These are phyloP conservation scores for Caenorhabditis inopinata DNA, from an alignment of 1,140 invertebrate species.

Conservation along the genomic window DNA sequence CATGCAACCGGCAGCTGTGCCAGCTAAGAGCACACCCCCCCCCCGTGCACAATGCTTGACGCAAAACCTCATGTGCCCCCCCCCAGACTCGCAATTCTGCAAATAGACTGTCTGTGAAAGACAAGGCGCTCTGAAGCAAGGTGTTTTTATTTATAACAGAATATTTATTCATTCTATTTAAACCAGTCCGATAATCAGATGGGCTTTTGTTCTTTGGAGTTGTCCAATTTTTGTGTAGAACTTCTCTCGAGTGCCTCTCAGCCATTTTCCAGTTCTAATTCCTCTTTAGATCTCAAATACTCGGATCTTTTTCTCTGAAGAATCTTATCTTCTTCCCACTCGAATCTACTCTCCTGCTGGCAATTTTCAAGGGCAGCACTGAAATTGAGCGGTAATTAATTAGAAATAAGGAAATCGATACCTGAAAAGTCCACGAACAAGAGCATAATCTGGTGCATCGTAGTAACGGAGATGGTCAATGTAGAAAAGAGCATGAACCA, in stretches of 20 bases:
- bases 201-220: too few species aligned
- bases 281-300: slow-evolving; percentile 18
- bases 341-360: background rate
- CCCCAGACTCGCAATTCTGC: too few species aligned
- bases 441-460: slow-evolving; percentile 34
- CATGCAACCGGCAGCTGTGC: too few species aligned
- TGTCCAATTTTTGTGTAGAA: too few species aligned
- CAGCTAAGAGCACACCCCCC: too few species aligned
- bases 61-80: too few species aligned
- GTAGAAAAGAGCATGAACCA: slow-evolving; percentile 26
- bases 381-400: background rate
- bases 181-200: too few species aligned
- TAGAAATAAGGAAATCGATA: background rate
- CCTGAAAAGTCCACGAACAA: background rate
- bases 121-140: too few species aligned
- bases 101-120: too few species aligned
- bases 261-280: background rate
- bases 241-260: background rate
- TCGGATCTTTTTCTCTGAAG: background rate
- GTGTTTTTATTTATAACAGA: too few species aligned
- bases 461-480: slow-evolving; percentile 40
- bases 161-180: too few species aligned
- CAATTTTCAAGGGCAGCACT: background rate
- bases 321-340: slow-evolving; percentile 14
- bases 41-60: too few species aligned